Conservation (phyloP, 2,797 vertebrate genomes). For the Acanthopagrus latus region DNA sequence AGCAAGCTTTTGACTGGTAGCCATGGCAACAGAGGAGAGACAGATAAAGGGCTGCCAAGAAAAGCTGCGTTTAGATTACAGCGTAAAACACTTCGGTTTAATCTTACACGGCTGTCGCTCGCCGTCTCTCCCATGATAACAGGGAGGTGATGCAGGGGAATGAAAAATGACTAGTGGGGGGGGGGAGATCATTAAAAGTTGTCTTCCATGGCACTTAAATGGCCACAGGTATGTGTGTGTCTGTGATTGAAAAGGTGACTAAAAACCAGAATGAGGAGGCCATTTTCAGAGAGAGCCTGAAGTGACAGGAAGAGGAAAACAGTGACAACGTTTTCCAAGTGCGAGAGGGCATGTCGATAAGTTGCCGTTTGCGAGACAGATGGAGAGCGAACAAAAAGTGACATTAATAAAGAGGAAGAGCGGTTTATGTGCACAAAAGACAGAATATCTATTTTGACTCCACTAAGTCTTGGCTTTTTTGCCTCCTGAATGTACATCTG, state of each 20-base stretch:
- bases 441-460: background rate
- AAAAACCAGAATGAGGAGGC: conserved; percentile 13
- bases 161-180: conserved; percentile 20
- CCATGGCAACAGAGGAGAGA: conserved; percentile 81
- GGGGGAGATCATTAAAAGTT: conserved; percentile 51
- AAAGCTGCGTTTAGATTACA: conserved; percentile 76
- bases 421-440: background rate
- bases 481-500: background rate
- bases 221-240: conserved; percentile 39
- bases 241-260: conserved; percentile 21
- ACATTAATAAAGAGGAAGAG: background rate
- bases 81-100: conserved; percentile 69
- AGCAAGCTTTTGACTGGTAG: conserved; percentile 81
- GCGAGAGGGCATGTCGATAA: conserved; percentile 41
- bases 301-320: conserved; percentile 52
- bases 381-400: background rate
- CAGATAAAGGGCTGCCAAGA: conserved; percentile 80
- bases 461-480: background rate
- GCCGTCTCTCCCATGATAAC: conserved; percentile 27
- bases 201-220: conserved; percentile 33
- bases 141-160: conserved; percentile 31
- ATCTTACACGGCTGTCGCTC: conserved; percentile 55
- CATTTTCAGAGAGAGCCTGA: conserved; percentile 35
- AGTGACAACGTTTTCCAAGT: conserved; percentile 31
- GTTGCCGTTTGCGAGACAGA: conserved; percentile 23